Conservation (phyloP, 2,797 vertebrate genomes). For the Liasis olivaceus region DNA sequence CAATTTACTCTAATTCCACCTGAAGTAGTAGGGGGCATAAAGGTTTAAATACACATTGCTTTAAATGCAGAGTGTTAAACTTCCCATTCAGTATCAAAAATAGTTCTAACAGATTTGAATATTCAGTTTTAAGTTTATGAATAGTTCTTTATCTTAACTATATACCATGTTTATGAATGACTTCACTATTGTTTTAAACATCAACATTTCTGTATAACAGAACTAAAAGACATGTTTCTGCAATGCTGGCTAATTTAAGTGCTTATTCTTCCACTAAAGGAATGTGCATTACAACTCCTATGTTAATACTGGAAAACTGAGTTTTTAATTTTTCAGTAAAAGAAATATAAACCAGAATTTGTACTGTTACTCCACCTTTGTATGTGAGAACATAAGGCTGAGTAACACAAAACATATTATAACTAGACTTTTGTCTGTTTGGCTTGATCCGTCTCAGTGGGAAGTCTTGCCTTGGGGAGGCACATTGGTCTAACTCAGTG, state of each 20-base stretch:
- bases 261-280: conserved; percentile 22
- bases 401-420: not conserved
- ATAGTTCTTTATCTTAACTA: conserved; percentile 27
- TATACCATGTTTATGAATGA: conserved; percentile 47
- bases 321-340: not conserved
- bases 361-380: not conserved
- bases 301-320: not conserved
- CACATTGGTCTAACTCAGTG: not conserved
- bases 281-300: not conserved
- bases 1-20: conserved; percentile 57
- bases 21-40: conserved; percentile 48
- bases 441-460: not conserved
- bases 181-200: conserved; percentile 60
- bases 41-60: conserved; percentile 61
- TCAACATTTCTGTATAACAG: conserved; percentile 47
- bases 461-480: not conserved
- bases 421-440: not conserved
- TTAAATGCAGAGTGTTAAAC: conserved; percentile 47
- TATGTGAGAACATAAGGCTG: not conserved
- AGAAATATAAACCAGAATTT: not conserved
- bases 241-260: conserved; percentile 36
- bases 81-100: conserved; percentile 50
- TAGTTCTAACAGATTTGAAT: conserved; percentile 44
- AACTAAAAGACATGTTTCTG: conserved; percentile 49
- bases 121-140: not conserved